phyloP scores from a whole-genome alignment of 2,888 invertebrate species.

The Drosophila fungiperda region DNA sequence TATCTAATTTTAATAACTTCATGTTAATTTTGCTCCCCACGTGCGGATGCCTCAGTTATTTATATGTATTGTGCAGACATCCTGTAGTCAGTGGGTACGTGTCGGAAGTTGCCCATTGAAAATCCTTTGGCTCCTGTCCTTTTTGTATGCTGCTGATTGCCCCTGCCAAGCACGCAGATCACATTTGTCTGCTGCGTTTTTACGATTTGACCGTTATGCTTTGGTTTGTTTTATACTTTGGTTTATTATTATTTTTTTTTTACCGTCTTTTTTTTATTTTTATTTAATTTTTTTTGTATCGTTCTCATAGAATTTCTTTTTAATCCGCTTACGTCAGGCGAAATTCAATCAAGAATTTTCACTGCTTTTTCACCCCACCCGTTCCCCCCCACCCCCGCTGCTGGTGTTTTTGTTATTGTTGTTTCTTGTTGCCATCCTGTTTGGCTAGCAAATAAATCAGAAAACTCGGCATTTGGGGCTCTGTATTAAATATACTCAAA shows the following conservation, averaged over 20 bases:
- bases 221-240: conserved; percentile 56
- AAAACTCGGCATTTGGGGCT: conserved; percentile 44
- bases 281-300: conserved; percentile 23
- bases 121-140: conserved; percentile 24
- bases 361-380: conserved; percentile 32
- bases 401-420: conserved; percentile 9
- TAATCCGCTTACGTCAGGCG: conserved; percentile 75
- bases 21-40: conserved; percentile 43
- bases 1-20: conserved; percentile 11
- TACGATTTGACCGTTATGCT: conserved; percentile 63
- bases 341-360: conserved; percentile 74
- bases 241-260: conserved; percentile 50
- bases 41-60: conserved; percentile 24
- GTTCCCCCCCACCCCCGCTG: neutral
- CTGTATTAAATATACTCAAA: conserved; percentile 36
- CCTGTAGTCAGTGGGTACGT: conserved; percentile 27
- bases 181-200: conserved; percentile 56
- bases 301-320: conserved; percentile 64
- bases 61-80: conserved; percentile 40
- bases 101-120: conserved; percentile 38
- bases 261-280: conserved; percentile 13
- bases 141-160: conserved; percentile 18
- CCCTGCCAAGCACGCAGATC: conserved; percentile 7
- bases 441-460: conserved; percentile 51
- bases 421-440: conserved; percentile 11